Percentiles rank a stretch among this genome's conserved stretches.
Conservation (phyloP, 2,888 invertebrate genomes). For the Trilocha varians region DNA sequence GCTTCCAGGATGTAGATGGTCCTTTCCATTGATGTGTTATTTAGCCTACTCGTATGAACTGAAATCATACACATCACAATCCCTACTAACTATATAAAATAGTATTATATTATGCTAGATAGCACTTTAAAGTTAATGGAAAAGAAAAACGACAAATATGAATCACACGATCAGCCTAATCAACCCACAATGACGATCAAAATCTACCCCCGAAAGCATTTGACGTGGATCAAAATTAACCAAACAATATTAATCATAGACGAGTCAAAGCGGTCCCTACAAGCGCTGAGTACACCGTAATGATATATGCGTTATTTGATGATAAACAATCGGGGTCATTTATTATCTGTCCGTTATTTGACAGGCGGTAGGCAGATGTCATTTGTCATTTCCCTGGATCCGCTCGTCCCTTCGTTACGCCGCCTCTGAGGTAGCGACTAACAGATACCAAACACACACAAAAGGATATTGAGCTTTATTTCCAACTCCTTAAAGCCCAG, state of each 20-base stretch:
- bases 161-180: slow-evolving; percentile 33
- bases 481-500: background rate
- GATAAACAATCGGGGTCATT: slow-evolving; percentile 77
- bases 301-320: slow-evolving; percentile 75
- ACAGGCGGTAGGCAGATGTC: slow-evolving; percentile 80
- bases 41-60: no score
- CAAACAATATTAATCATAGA: slow-evolving; percentile 71
- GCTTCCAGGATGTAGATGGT: no score
- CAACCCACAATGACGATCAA: slow-evolving; percentile 54
- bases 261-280: slow-evolving; percentile 46
- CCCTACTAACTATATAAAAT: no score
- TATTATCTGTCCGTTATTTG: slow-evolving; percentile 79
- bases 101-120: no score
- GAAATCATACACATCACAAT: no score
- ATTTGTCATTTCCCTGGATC: slow-evolving; percentile 77
- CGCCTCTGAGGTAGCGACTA: slow-evolving; percentile 68
- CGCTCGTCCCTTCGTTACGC: slow-evolving; percentile 72
- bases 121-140: no score
- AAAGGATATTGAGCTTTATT: slow-evolving; percentile 27
- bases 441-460: slow-evolving; percentile 42
- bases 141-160: no score
- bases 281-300: slow-evolving; percentile 66
- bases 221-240: slow-evolving; percentile 66
- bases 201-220: slow-evolving; percentile 61
- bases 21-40: no score